These are phyloP conservation scores for Geophilus truncorum DNA, from an alignment of 2,888 invertebrate species.

Conservation along the genomic window DNA sequence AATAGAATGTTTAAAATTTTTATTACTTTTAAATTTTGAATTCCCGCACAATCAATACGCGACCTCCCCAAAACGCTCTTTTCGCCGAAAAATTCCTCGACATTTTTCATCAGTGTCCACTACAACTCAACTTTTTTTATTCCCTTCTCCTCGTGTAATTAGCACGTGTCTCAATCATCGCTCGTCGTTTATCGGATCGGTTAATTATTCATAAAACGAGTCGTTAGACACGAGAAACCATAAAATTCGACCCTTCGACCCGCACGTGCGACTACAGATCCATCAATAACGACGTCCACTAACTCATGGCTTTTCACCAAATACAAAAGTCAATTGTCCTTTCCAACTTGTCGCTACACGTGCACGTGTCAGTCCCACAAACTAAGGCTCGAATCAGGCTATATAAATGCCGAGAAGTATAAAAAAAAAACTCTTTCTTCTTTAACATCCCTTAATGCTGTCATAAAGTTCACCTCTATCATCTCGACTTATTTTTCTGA, in stretches of 20 bases:
- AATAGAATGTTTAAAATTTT: too few relatives aligned
- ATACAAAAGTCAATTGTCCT: constrained; percentile 14
- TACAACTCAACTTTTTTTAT: not conserved
- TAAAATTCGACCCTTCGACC: not conserved
- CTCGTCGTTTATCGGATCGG: not conserved
- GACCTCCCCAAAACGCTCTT: too few relatives aligned
- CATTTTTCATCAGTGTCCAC: not conserved
- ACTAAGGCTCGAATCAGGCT: not conserved
- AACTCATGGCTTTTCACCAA: not conserved
- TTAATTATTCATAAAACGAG: constrained; percentile 10
- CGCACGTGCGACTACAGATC: not conserved
- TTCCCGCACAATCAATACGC: too few relatives aligned
- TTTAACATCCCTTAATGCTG: not conserved
- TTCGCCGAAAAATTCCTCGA: too few relatives aligned
- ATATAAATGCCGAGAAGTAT: not conserved
- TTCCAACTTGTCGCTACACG: not conserved
- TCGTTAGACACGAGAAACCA: not conserved
- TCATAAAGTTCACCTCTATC: constrained; percentile 16
- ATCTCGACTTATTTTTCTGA: not conserved
- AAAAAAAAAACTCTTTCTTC: not conserved
- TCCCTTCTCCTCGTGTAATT: not conserved
- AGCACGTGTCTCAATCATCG: constrained; percentile 18
- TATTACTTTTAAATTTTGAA: too few relatives aligned
- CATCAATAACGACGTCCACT: not conserved
- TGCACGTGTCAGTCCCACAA: not conserved